Evolutionary conservation across 1,140 invertebrate species (phyloP).

Genomic region (Drosophila sucinea): DNA sequence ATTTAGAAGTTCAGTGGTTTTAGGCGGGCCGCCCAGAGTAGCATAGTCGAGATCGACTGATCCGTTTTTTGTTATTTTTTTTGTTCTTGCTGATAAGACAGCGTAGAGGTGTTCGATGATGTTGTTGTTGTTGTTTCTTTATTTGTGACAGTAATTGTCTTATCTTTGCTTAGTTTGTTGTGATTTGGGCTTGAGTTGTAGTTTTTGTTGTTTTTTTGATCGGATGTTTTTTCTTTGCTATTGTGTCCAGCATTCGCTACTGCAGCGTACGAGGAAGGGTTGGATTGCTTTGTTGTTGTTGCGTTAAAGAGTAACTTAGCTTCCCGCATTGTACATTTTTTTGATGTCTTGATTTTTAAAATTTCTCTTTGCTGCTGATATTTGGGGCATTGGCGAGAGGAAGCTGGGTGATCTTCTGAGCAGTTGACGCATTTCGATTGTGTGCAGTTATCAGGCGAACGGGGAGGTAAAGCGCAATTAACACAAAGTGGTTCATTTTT

Average conservation of each 20-base stretch:
- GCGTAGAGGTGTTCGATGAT: neutral
- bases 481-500: constrained; percentile 12
- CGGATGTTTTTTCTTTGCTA: neutral
- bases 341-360: neutral
- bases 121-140: neutral
- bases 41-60: neutral
- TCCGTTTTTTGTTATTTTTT: neutral
- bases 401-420: constrained; percentile 12
- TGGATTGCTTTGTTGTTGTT: constrained; percentile 2
- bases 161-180: constrained; percentile 12
- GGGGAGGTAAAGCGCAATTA: constrained; percentile 15
- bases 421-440: constrained; percentile 16
- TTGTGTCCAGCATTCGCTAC: constrained; percentile 5
- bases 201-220: constrained; percentile 7
- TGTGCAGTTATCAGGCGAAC: constrained; percentile 1
- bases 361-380: constrained; percentile 18
- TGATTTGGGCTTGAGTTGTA: constrained; percentile 13
- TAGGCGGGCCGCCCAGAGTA: neutral
- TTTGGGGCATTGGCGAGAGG: constrained; percentile 13
- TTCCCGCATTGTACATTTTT: constrained; percentile 16
- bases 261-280: constrained; percentile 10
- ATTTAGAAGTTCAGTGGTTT: neutral
- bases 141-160: constrained; percentile 11
- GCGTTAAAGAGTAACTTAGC: constrained; percentile 9
- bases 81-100: constrained; percentile 6